Conservation (phyloP, 1,140 invertebrate genomes). For the Agraylea sexmaculata region DNA sequence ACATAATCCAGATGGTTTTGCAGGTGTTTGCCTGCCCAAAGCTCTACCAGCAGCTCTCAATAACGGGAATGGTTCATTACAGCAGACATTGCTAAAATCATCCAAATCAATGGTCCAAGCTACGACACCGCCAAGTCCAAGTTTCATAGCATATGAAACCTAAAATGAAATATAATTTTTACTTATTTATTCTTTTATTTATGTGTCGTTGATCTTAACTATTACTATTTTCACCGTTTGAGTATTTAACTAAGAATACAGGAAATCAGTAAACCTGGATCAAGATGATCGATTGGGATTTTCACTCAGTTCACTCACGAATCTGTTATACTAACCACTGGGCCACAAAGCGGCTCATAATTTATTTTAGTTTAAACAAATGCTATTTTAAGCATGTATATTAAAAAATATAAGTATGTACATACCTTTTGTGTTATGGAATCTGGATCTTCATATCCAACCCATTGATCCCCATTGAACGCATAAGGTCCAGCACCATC, state of each 20-base stretch:
- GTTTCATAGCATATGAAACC: constrained; percentile 57
- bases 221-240: too few relatives aligned
- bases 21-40: constrained; percentile 49
- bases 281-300: too few relatives aligned
- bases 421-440: constrained; percentile 63
- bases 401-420: too few relatives aligned
- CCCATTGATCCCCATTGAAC: constrained; percentile 73
- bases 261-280: too few relatives aligned
- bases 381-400: too few relatives aligned
- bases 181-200: not conserved
- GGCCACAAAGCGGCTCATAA: too few relatives aligned
- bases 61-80: constrained; percentile 61
- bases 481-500: constrained; percentile 63
- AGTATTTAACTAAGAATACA: too few relatives aligned
- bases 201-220: too few relatives aligned
- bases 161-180: constrained; percentile 26
- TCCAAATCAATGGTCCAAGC: constrained; percentile 89
- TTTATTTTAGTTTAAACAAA: too few relatives aligned
- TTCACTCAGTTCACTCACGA: too few relatives aligned
- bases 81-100: constrained; percentile 75
- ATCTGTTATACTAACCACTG: too few relatives aligned
- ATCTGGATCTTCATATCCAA: constrained; percentile 73
- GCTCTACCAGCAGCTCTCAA: constrained; percentile 60
- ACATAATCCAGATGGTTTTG: constrained; percentile 40
- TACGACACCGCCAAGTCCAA: constrained; percentile 66